phyloP scores from a whole-genome alignment of 2,797 vertebrate genomes.

The Agapornis canus region DNA sequence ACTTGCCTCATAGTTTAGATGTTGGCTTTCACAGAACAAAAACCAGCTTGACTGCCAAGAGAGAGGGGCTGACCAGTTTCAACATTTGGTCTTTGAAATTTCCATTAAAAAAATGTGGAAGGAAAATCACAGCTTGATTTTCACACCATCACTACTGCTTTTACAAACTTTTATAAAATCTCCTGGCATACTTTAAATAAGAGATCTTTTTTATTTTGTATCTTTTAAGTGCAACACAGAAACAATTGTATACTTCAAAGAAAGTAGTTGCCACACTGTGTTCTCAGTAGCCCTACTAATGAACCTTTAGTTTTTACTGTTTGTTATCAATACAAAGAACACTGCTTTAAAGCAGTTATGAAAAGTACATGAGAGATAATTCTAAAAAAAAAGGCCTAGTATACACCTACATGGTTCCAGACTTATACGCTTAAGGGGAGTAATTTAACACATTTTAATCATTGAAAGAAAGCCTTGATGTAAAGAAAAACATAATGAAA shows the following conservation, averaged over 20 bases:
- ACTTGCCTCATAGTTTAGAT: neutral
- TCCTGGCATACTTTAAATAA: neutral
- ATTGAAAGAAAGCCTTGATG: neutral
- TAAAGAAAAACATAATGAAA: neutral
- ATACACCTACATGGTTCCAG: neutral
- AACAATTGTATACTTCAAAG: neutral
- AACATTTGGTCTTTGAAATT: neutral
- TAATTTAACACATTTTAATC: neutral
- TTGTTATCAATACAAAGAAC: neutral
- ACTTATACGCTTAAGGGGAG: neutral
- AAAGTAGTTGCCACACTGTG: neutral
- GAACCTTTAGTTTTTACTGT: neutral
- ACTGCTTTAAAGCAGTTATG: neutral
- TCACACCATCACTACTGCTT: neutral
- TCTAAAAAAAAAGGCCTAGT: neutral
- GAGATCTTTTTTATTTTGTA: neutral
- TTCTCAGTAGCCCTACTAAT: neutral
- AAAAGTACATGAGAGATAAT: neutral
- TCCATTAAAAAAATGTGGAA: neutral
- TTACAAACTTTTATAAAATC: neutral
- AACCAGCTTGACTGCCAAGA: neutral
- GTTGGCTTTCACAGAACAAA: neutral
- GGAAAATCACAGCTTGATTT: neutral
- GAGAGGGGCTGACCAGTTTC: neutral
- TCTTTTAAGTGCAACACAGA: neutral